Evolutionary conservation across 2,113 vertebrate genomes (phyloP).

Genomic region (Monopterus albus): DNA sequence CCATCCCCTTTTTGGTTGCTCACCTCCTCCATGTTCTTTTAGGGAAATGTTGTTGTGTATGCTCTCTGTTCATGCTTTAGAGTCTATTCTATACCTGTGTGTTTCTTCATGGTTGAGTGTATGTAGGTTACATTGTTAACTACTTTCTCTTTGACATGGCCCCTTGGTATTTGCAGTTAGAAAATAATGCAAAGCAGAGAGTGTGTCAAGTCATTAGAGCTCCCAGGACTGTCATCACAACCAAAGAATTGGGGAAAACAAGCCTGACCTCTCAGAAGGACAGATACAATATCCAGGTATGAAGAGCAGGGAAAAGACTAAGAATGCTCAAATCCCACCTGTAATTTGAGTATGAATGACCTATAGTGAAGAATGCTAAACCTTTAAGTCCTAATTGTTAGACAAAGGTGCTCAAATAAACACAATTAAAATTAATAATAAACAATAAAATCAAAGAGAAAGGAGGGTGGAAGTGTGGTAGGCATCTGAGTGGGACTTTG

Average conservation of each 20-base stretch:
- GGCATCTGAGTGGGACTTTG: conserved; percentile 50
- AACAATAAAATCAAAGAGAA: conserved; percentile 47
- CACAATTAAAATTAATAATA: conserved; percentile 59
- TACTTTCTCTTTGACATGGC: conserved; percentile 60
- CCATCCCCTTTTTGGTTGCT: no score
- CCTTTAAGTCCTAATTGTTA: conserved; percentile 40
- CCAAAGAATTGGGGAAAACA: conserved; percentile 50
- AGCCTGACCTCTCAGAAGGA: conserved; percentile 47
- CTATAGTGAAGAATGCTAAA: conserved; percentile 24
- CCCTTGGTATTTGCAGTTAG: conserved; percentile 66
- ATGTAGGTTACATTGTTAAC: conserved; percentile 61
- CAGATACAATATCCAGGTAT: conserved; percentile 23
- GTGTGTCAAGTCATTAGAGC: conserved; percentile 71
- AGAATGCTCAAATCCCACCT: conserved; percentile 33
- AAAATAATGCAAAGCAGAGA: conserved; percentile 64
- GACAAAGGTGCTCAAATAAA: conserved; percentile 53
- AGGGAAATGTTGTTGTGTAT: no score
- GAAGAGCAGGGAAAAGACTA: conserved; percentile 11
- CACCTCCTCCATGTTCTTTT: no score
- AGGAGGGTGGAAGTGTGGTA: conserved; percentile 36
- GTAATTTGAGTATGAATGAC: conserved; percentile 38
- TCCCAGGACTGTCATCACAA: conserved; percentile 52
- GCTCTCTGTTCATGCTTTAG: no score
- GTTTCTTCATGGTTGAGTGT: no score
- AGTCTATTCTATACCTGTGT: no score